Evolutionary conservation across 2,888 invertebrate species (phyloP).

Genomic region (Saturnia japonica): DNA sequence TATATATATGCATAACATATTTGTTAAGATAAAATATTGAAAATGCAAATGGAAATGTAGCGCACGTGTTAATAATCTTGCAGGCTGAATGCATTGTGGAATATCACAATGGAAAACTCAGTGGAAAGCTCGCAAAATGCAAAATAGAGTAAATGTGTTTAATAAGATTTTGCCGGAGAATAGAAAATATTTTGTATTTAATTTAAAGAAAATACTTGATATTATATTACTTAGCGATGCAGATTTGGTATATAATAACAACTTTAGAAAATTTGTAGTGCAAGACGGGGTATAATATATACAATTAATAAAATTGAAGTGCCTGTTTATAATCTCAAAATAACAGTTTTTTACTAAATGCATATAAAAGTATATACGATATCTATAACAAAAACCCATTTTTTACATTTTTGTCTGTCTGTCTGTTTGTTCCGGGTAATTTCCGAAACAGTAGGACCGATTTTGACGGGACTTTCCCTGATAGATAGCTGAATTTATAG

Average conservation of each 20-base stretch:
- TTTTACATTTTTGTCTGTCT: no score
- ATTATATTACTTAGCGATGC: background rate
- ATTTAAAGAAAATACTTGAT: background rate
- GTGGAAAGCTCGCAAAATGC: constrained; percentile 9
- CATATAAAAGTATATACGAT: no score
- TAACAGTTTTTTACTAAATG: no score
- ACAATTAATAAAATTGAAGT: no score
- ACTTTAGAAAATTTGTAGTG: no score
- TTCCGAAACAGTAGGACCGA: no score
- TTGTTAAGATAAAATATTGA: constrained; percentile 8
- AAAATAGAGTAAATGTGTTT: background rate
- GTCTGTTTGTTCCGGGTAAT: no score
- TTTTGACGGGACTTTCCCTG: no score
- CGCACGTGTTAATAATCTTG: constrained; percentile 3
- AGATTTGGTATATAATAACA: background rate
- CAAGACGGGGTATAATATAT: no score
- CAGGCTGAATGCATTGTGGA: constrained; percentile 12
- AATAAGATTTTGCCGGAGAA: constrained; percentile 1
- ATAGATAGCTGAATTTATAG: no score
- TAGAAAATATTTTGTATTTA: background rate
- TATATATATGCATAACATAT: background rate
- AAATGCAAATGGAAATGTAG: background rate
- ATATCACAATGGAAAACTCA: constrained; percentile 7
- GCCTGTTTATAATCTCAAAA: no score
- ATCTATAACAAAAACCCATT: no score